These are phyloP conservation scores for Megalurothrips usitatus DNA, from an alignment of 2,888 invertebrate genomes.

Conservation along the genomic window DNA sequence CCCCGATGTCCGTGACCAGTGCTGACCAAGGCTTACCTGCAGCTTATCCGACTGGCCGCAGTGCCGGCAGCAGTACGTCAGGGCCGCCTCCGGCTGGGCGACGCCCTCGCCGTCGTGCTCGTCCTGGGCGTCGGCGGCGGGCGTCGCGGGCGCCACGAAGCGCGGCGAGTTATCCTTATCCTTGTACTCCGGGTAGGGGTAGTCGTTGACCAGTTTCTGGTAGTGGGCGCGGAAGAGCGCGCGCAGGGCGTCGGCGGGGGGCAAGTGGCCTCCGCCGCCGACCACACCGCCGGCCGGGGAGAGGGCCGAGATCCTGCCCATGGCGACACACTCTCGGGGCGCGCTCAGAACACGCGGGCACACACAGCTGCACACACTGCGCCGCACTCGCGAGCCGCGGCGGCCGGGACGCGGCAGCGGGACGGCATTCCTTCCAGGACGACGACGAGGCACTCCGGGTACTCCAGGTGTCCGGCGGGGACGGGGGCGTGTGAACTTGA, in stretches of 20 bases:
- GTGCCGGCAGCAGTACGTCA: constrained; percentile 7
- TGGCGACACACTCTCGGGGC: not conserved
- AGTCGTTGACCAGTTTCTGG: constrained; percentile 17
- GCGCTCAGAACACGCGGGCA: too few relatives aligned
- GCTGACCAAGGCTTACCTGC: not conserved
- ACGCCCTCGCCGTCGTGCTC: not conserved
- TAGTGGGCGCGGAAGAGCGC: constrained; percentile 12
- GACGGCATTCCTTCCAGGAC: not conserved
- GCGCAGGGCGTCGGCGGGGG: constrained; percentile 6
- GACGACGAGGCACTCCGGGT: not conserved
- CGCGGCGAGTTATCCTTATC: constrained; percentile 19
- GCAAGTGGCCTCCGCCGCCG: not conserved
- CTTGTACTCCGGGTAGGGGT: constrained; percentile 24
- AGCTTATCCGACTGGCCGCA: constrained; percentile 15
- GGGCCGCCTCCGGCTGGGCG: not conserved
- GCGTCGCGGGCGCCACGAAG: not conserved
- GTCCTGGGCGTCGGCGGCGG: not conserved
- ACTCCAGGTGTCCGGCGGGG: not conserved
- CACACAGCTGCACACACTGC: not conserved
- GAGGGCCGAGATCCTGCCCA: constrained; percentile 15
- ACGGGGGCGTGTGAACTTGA: too few relatives aligned
- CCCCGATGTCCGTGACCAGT: not conserved
- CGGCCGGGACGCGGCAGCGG: not conserved
- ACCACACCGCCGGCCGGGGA: not conserved
- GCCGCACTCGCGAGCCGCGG: too few relatives aligned